Evolutionary conservation across 2,888 invertebrate species (phyloP).

Genomic region (Blastobasis adustella): DNA sequence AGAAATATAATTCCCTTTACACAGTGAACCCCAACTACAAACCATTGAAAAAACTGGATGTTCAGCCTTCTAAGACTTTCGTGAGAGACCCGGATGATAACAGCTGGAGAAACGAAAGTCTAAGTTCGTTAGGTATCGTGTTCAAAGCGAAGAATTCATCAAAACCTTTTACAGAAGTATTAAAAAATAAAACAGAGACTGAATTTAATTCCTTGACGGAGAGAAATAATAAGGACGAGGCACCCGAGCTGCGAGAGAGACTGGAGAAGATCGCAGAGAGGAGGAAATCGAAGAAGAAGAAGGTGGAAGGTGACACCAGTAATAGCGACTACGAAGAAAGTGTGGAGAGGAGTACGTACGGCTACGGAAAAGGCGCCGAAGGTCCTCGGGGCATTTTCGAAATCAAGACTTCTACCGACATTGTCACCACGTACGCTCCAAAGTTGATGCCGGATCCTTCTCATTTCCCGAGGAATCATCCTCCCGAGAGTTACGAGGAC

Average conservation of each 20-base stretch:
- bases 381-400: too few species aligned
- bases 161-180: conserved; percentile 59
- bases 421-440: too few species aligned
- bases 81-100: conserved; percentile 62
- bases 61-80: conserved; percentile 47
- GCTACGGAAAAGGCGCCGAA: too few species aligned
- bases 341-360: not conserved
- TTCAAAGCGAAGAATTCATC: conserved; percentile 63
- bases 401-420: too few species aligned
- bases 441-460: too few species aligned
- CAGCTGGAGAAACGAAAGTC: conserved; percentile 67
- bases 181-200: conserved; percentile 61
- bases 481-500: conserved; percentile 40
- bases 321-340: conserved; percentile 55
- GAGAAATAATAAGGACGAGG: conserved; percentile 37
- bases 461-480: too few species aligned
- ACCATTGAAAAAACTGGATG: conserved; percentile 57
- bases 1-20: conserved; percentile 36
- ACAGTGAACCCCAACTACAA: conserved; percentile 53
- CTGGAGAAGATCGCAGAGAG: conserved; percentile 60
- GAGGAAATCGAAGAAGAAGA: conserved; percentile 56
- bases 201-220: conserved; percentile 41
- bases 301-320: conserved; percentile 44
- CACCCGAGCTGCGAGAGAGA: conserved; percentile 49
- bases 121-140: conserved; percentile 63